Evolutionary conservation across 1,140 invertebrate species (phyloP).

Genomic region (Mercenaria mercenaria): DNA sequence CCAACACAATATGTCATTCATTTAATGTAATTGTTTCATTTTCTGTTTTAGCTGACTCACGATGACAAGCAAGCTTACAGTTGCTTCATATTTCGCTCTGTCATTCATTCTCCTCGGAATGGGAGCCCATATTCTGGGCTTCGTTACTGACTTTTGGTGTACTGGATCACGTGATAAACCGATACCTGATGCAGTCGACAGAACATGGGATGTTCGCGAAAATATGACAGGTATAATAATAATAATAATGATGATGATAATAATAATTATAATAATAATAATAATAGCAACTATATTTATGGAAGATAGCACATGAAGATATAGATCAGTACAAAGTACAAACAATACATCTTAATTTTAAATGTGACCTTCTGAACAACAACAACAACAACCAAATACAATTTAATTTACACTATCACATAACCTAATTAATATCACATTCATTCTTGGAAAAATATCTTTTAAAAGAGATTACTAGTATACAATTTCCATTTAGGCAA

Average conservation of each 20-base stretch:
- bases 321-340: too few species aligned
- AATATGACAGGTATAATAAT: constrained; percentile 22
- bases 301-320: too few species aligned
- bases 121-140: neutral
- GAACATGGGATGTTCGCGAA: neutral
- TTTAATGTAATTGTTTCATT: neutral
- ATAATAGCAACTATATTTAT: neutral
- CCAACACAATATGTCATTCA: too few species aligned
- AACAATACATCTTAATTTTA: too few species aligned
- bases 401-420: too few species aligned
- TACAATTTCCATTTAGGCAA: too few species aligned
- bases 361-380: too few species aligned
- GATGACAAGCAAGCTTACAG: neutral
- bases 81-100: neutral
- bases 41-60: constrained; percentile 7
- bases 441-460: too few species aligned
- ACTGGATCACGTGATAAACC: neutral
- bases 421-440: too few species aligned
- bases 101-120: constrained; percentile 1
- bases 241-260: too few species aligned
- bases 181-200: neutral
- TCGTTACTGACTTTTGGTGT: constrained; percentile 25
- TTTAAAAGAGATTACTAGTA: too few species aligned
- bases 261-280: neutral
- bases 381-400: too few species aligned